Evolutionary conservation across 2,888 invertebrate species (phyloP), one percentile per base, ranked within the genome.

Genomic region (Brassicogethes aeneus): DNA sequence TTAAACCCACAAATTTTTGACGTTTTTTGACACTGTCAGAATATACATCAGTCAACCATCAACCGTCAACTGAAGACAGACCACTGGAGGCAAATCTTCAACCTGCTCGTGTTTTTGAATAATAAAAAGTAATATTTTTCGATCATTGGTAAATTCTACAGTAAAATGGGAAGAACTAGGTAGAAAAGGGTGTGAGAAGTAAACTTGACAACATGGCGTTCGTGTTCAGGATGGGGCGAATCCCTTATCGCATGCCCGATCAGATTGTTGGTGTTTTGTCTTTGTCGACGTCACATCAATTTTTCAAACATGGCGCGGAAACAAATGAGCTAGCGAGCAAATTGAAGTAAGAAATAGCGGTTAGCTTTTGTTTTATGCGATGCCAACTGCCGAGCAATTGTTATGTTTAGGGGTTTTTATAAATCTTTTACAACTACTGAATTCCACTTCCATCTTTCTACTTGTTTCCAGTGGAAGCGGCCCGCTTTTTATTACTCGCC

Each of bases 331-430:
- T 61, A 56, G 63, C 53, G 65, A 62, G 60, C 61, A 68, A 69
- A 68, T 69, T 68, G 68, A 61, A 66, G 66, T 68, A 67, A 69
- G 69, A 65, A 68, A 68, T 68, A 68, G 69, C 68, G 67, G 69
- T 67, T 66, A 66, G 65, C 63, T 66, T 62, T 65, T 67, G 66
- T 67, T 68, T 67, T 68, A 68, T 66, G 65, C 64, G 59, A 65
- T 60, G 64, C 66, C 64, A 65, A 66, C 65, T 65, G 65, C 65
- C 59, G 53, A 59, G 59, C 62, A 61, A 63, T 65, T 66, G 64
- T 66, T 65, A 64, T 59, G 64, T 64, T 62, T 63, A 57, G 57
- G 60, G 63, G 62, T 60, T 61, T 58, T 57, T 57, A 58, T 62
- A 56, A 62, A 62, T 62, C 55, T 59, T 60, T 60, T 52, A 60